Evolutionary conservation across 2,888 invertebrate genomes (phyloP).

Genomic region (Sphecodes monilicornis): DNA sequence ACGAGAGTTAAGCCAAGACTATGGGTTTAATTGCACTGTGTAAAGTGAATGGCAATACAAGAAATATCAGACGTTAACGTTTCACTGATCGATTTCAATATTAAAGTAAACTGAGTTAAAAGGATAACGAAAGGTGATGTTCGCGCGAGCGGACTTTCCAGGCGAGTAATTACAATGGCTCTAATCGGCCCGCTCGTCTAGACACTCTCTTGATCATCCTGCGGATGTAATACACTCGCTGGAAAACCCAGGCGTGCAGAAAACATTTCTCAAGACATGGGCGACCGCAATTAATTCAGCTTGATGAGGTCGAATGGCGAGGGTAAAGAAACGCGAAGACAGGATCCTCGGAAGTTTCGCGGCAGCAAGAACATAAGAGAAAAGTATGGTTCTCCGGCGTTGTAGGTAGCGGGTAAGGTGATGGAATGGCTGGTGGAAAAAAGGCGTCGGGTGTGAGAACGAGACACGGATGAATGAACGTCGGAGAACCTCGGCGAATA

Average conservation of each 20-base stretch:
- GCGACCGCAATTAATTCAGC: conserved; percentile 18
- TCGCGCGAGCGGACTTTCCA: background rate
- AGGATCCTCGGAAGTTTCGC: conserved; percentile 48
- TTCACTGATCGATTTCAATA: no score
- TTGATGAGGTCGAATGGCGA: conserved; percentile 23
- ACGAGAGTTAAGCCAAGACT: no score
- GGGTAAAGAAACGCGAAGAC: conserved; percentile 6
- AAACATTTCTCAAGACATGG: background rate
- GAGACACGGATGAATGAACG: conserved; percentile 65
- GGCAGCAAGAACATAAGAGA: conserved; percentile 66
- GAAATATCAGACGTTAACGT: no score
- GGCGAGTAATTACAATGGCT: background rate
- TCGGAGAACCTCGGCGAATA: conserved; percentile 64
- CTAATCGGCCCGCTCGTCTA: background rate
- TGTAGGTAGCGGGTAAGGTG: conserved; percentile 44
- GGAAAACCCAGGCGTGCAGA: background rate
- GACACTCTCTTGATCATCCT: background rate
- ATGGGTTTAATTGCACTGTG: no score
- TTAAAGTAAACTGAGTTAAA: no score
- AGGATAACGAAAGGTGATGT: background rate
- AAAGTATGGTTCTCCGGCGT: conserved; percentile 52
- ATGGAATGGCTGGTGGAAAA: conserved; percentile 54
- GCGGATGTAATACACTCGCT: background rate
- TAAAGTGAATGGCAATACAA: no score
- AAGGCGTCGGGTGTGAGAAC: conserved; percentile 45